phyloP scores from a whole-genome alignment of 2,797 vertebrate genomes.

The Gymnothorax javanicus region DNA sequence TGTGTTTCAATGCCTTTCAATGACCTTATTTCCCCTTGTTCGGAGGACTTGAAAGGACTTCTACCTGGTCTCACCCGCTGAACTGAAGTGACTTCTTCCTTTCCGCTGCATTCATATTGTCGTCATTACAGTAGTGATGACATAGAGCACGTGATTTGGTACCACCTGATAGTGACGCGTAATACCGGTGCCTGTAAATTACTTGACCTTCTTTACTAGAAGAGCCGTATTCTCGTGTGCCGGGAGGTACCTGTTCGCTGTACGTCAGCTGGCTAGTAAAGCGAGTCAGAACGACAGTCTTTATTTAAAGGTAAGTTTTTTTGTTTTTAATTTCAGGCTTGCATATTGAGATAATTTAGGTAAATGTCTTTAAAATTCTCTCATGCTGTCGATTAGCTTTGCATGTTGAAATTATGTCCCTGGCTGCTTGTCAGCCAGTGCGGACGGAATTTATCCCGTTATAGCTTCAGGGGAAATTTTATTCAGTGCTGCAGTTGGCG shows the following conservation, averaged over 20 bases:
- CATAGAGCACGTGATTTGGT: conserved; percentile 19
- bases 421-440: neutral
- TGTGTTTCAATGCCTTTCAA: neutral
- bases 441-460: neutral
- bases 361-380: neutral
- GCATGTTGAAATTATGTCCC: neutral
- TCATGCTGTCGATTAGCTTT: neutral
- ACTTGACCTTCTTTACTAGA: conserved; percentile 20
- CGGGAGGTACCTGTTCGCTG: neutral
- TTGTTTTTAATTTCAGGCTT: neutral
- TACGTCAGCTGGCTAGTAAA: neutral
- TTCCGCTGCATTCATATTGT: neutral
- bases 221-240: neutral
- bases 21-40: neutral
- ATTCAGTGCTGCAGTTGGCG: neutral
- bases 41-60: neutral
- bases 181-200: conserved; percentile 23
- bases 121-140: neutral
- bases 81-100: neutral
- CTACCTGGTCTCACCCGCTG: neutral
- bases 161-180: conserved; percentile 15
- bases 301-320: conserved; percentile 18
- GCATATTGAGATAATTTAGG: neutral
- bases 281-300: neutral
- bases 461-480: neutral